Evolutionary conservation across 2,888 invertebrate genomes (phyloP).

Genomic region (Dasysyrphus tricinctus): DNA sequence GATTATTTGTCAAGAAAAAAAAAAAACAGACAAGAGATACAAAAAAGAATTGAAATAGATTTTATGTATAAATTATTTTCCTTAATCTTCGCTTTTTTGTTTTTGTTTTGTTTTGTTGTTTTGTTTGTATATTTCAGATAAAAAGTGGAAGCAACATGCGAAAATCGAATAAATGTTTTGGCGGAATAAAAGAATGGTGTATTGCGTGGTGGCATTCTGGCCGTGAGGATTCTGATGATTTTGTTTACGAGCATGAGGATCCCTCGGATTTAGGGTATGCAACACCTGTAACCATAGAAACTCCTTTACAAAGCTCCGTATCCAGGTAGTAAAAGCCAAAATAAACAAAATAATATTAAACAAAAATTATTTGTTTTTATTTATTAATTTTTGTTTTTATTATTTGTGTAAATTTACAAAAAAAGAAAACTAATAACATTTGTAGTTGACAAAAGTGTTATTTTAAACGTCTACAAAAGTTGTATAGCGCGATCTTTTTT

Average conservation of each 20-base stretch:
- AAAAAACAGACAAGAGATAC: not conserved
- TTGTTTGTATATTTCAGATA: slow-evolving; percentile 77
- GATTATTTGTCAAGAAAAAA: not conserved
- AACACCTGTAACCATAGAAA: slow-evolving; percentile 93
- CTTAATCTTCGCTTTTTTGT: not conserved
- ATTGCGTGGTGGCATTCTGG: slow-evolving; percentile 96
- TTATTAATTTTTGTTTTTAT: slow-evolving; percentile 15
- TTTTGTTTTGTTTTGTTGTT: too few species aligned
- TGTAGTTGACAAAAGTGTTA: slow-evolving; percentile 1
- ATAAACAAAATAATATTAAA: slow-evolving; percentile 58
- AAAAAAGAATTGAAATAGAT: not conserved
- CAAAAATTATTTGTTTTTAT: slow-evolving; percentile 52
- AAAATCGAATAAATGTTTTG: slow-evolving; percentile 81
- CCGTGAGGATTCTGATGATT: slow-evolving; percentile 91
- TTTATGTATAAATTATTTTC: not conserved
- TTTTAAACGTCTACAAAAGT: slow-evolving; percentile 34
- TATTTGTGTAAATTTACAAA: slow-evolving; percentile 35
- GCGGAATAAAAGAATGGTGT: slow-evolving; percentile 89
- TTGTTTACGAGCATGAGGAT: slow-evolving; percentile 89
- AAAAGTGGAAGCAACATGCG: slow-evolving; percentile 82
- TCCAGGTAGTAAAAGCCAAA: slow-evolving; percentile 86
- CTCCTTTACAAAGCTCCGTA: slow-evolving; percentile 93
- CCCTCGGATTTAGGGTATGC: slow-evolving; percentile 91
- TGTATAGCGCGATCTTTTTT: slow-evolving; percentile 57
- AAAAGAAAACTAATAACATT: too few species aligned